Conservation (phyloP, 2,113 vertebrate genomes). For the Oreochromis niloticus region DNA sequence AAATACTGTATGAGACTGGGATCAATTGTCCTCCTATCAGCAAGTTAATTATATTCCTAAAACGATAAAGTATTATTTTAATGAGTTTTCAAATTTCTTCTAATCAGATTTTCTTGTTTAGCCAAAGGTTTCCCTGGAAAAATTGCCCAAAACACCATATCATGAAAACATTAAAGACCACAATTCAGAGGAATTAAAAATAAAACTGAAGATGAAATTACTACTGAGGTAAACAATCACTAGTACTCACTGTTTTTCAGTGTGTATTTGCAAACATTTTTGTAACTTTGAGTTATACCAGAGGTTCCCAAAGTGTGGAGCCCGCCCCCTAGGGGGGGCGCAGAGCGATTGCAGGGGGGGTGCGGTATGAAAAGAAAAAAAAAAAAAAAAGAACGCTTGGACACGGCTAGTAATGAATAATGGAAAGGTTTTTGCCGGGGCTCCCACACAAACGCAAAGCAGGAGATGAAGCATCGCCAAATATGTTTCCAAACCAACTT, state of each 20-base stretch:
- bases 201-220: accelerated
- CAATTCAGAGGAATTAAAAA: neutral
- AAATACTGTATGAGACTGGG: neutral
- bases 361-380: too few species aligned
- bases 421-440: too few species aligned
- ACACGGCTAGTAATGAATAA: too few species aligned
- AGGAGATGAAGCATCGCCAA: too few species aligned
- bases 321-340: too few species aligned
- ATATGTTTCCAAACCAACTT: too few species aligned
- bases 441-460: too few species aligned
- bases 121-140: conserved; percentile 36
- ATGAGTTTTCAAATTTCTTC: neutral
- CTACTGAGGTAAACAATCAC: neutral
- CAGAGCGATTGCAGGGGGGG: too few species aligned
- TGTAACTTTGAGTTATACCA: neutral
- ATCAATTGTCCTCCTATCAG: neutral
- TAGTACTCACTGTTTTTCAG: neutral
- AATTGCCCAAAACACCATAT: accelerated
- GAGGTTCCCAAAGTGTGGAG: too few species aligned
- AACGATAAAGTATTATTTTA: neutral
- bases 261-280: neutral
- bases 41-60: neutral
- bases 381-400: too few species aligned
- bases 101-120: neutral
- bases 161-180: accelerated